phyloP scores from a whole-genome alignment of 2,797 vertebrate genomes.

The Pelochelys cantorii region DNA sequence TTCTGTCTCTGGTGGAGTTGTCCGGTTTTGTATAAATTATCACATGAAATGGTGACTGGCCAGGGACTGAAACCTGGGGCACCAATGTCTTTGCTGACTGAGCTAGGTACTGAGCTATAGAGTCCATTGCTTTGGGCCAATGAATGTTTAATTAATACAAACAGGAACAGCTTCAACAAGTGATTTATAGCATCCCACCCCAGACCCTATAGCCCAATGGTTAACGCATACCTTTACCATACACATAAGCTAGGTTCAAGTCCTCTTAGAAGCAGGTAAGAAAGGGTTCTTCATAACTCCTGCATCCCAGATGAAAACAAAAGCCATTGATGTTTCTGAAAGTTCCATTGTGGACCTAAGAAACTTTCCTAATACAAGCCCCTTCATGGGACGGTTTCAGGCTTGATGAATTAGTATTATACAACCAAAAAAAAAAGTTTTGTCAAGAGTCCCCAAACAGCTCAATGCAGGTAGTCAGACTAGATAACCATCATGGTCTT shows the following conservation, averaged over 20 bases:
- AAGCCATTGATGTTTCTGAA: background rate
- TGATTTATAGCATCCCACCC: background rate
- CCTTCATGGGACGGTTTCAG: background rate
- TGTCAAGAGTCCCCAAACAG: background rate
- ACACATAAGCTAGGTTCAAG: background rate
- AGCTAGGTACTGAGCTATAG: background rate
- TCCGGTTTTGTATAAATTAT: background rate
- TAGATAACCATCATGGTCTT: background rate
- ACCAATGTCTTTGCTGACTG: background rate
- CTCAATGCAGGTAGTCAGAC: background rate
- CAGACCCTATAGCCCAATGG: background rate
- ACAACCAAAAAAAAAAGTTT: background rate
- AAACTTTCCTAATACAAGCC: background rate
- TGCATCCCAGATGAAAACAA: background rate
- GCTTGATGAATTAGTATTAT: background rate
- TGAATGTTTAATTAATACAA: background rate
- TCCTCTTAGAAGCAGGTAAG: background rate
- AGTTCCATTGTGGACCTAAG: background rate
- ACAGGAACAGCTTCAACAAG: background rate
- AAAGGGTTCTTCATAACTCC: background rate
- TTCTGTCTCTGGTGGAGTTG: background rate
- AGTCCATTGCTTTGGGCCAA: background rate
- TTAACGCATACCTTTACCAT: background rate
- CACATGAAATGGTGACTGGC: background rate
- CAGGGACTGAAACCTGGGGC: background rate